A percentile compares a stretch with the other conserved stretches of the same genome.
Evolutionary conservation across 2,888 invertebrate species (phyloP).

Genomic region (Chouioia cunea): DNA sequence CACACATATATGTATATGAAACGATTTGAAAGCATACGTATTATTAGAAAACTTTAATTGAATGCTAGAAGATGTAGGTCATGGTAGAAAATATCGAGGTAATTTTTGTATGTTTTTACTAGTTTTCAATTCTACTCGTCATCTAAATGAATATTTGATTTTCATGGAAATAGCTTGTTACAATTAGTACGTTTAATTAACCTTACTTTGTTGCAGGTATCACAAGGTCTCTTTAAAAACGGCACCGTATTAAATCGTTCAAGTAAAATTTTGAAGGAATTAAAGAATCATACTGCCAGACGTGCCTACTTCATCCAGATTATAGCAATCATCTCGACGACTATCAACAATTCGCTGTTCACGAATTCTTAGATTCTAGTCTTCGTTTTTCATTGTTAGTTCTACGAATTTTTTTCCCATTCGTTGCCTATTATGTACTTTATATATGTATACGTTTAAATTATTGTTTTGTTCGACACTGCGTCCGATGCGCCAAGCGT

Average conservation of each 20-base stretch:
- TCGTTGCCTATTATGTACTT: constrained; percentile 42
- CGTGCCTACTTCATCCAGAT: constrained; percentile 40
- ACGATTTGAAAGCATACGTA: too few species aligned
- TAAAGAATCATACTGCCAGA: constrained; percentile 30
- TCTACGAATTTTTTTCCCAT: constrained; percentile 27
- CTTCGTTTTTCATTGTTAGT: constrained; percentile 45
- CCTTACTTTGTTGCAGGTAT: constrained; percentile 57
- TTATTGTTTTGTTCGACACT: constrained; percentile 38
- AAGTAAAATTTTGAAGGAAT: constrained; percentile 14
- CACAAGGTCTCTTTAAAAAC: constrained; percentile 60
- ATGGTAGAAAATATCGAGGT: not conserved
- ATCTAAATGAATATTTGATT: not conserved
- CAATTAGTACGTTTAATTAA: too few species aligned
- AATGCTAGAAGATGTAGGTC: not conserved
- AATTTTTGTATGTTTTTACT: too few species aligned
- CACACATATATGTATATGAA: too few species aligned
- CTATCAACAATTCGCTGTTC: constrained; percentile 32
- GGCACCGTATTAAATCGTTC: constrained; percentile 57
- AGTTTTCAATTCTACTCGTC: too few species aligned
- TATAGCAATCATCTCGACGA: constrained; percentile 19
- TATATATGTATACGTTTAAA: constrained; percentile 42
- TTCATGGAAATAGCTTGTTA: not conserved
- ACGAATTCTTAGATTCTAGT: constrained; percentile 48
- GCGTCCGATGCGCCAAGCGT: constrained; percentile 16
- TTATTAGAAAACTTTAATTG: too few species aligned